Conservation (phyloP, 2,797 vertebrate genomes). For the Melanotaenia boesemani region DNA sequence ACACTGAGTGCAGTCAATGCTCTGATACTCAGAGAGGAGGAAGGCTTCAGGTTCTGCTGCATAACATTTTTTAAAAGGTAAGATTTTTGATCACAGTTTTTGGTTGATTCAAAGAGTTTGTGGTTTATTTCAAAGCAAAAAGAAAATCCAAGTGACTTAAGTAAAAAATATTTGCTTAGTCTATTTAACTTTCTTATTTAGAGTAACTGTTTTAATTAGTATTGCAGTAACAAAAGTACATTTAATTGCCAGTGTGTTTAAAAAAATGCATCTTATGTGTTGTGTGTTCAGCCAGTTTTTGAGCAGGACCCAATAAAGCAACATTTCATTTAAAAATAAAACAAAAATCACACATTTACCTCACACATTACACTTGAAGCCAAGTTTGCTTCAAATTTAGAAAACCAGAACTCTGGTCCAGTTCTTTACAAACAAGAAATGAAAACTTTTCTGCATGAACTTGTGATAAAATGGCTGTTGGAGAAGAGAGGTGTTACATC, state of each 20-base stretch:
- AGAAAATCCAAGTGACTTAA: not conserved
- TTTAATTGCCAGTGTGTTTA: not conserved
- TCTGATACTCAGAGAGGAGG: conserved; percentile 21
- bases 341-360: not conserved
- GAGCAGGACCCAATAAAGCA: not conserved
- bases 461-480: not conserved
- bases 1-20: conserved; percentile 20
- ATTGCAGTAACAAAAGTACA: not conserved
- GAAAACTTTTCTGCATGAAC: conserved; percentile 5
- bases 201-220: not conserved
- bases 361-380: not conserved
- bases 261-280: not conserved
- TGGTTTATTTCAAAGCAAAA: not conserved
- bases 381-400: not conserved
- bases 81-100: conserved; percentile 18
- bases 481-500: not conserved
- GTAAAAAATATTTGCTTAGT: not conserved
- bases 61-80: conserved; percentile 44
- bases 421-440: not conserved
- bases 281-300: not conserved
- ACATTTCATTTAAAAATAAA: not conserved
- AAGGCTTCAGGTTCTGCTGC: conserved; percentile 10
- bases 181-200: not conserved
- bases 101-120: conserved; percentile 3
- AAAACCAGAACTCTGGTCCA: not conserved